Evolutionary conservation across 1,140 invertebrate genomes (phyloP), one percentile per base, ranked within the genome.

Genomic region (Palaemon carinicauda): DNA sequence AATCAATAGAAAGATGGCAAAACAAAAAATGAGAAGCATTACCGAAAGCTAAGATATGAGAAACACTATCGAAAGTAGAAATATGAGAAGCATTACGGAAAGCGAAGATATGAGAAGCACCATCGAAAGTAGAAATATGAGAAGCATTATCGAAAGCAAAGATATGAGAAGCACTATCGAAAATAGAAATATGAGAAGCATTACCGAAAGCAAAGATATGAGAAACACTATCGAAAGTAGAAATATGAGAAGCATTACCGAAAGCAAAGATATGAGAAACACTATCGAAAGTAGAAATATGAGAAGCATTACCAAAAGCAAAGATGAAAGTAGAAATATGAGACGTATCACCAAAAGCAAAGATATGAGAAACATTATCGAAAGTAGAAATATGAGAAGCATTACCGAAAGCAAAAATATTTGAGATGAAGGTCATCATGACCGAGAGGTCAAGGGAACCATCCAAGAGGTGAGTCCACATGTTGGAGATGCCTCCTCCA

Each of bases 401-500:
- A 92, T 92, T 92, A 95, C 96, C 95, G 80, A 90, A 90, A 27
- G 90, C 89, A 0, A 75, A 52, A 52, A 90, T 60, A 56, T 88
- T 87, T 21, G 89, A 90, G 50, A 89, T 52, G 82, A 90, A 89
- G 54, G 90, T 90, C 90, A 98, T 97, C 5, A 97, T 95, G 80
- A 99, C 94, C 0, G 96, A 97, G 3, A 98, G 93, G 92, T 97
- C 95, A 33, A 98, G 92, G 92, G 98, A 98, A 9, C 96, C 97
- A 51, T 94, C 95, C 0, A 99, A 91, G 33, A 98, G 93, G 86
- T 96, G 94, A 1, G 97, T 96, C 97, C 97, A 98, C 89, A 98
- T 97, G 91, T 99, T 99, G 19, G 97, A 98, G 17, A 97, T 96
- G 1, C 97, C 97, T 1, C 97, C 97, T 51, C 96, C 97, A n/a